phyloP scores from a whole-genome alignment of 2,797 vertebrate genomes.

The Parauchenoglanis ngamensis region DNA sequence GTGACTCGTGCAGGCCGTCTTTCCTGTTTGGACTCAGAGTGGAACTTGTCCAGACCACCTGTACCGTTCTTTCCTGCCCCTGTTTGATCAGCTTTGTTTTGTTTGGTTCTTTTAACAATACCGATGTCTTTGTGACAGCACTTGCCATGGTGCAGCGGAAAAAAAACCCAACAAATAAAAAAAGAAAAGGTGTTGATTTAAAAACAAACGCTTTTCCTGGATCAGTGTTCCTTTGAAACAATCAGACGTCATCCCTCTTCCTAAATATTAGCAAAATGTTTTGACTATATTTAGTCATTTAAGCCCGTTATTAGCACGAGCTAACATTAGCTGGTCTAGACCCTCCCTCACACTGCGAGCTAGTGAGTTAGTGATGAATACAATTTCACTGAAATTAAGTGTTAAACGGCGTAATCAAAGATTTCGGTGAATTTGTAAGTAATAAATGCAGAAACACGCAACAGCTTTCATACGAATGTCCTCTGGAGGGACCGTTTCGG shows the following conservation, averaged over 20 bases:
- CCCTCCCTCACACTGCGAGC: not conserved
- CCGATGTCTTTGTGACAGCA: constrained; percentile 13
- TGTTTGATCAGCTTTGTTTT: constrained; percentile 76
- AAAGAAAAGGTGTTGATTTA: not conserved
- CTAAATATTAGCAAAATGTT: not conserved
- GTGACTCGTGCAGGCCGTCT: constrained; percentile 48
- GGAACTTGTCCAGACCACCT: constrained; percentile 66
- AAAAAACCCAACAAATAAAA: constrained; percentile 16
- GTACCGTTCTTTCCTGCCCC: constrained; percentile 66
- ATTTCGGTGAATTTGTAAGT: no score
- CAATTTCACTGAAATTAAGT: not conserved
- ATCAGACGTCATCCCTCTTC: not conserved
- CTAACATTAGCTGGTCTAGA: not conserved
- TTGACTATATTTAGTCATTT: not conserved
- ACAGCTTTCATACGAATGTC: no score
- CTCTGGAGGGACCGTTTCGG: no score
- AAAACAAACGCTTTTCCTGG: not conserved
- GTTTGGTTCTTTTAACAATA: constrained; percentile 31
- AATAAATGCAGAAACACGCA: not conserved
- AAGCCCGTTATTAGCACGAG: not conserved
- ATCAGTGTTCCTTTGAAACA: not conserved
- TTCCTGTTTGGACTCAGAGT: constrained; percentile 71
- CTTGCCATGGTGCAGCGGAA: not conserved
- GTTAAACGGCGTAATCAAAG: no score
- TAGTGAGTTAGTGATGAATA: not conserved